Evolutionary conservation across 2,113 vertebrate species (phyloP), one percentile per base, ranked within the genome.

Genomic region (Hippopotamus amphibius): DNA sequence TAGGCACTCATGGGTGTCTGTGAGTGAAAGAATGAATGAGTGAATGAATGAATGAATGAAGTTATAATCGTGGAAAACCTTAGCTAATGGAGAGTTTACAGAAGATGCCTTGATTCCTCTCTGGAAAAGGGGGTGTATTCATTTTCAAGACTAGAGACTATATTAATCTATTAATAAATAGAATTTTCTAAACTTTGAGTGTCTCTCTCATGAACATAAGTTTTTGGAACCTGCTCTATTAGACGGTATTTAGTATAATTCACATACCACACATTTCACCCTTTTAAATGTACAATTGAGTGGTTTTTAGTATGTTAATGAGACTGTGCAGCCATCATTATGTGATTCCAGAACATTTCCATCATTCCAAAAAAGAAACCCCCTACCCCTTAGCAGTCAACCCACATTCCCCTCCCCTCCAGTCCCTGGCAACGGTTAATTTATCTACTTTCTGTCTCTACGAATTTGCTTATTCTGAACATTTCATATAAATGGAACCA

Each of bases 401-500:
- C 66, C 24, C 50, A 61, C 19, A 26, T 21, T 94, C 30, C 53
- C 68, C 33, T 71, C 55, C 85, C 77, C 12, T 0, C 17, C 5
- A 16, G 12, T 11, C 19, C 30, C 57, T 15, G 48, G 88, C 22
- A 88, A 46, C 46, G 10, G 21, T 50, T 71, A 74, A 94, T 83
- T 72, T 48, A 86, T 86, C 66, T 88, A 28, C 21, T 88, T 50
- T 94, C 43, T 66, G 30, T 90, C 48, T 88, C 72, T 83, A 41
- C 10, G 30, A 66, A 72, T 93, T 92, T 90, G 55, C 72, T 28
- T 74, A 55, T 63, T 93, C 88, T 92, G 81, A 77, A 85, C 19
- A 88, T 90, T 95, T 93, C 61, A 88, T 72, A 90, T 50, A 63
- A 93, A 91, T 68, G 79, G 63, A 87, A 84, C 89, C 33, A 92